A percentile compares a stretch with the other conserved stretches of the same genome.
phyloP scores from a whole-genome alignment of 2,797 vertebrate species.

The Luscinia megarhynchos region DNA sequence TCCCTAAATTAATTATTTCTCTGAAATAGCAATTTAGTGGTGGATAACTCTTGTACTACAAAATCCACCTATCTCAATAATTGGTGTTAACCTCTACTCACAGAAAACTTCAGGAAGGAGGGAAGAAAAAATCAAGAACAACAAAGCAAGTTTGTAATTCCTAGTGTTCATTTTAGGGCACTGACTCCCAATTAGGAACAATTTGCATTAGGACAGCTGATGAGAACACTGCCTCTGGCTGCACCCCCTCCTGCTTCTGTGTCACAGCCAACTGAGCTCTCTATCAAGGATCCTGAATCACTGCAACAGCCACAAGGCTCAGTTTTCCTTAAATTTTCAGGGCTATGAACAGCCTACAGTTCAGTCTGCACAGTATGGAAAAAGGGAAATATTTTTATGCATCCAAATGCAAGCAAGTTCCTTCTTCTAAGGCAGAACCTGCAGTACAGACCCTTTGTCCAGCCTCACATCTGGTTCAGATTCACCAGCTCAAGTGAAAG shows the following conservation, averaged over 20 bases:
- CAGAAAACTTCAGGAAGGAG: neutral
- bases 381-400: neutral
- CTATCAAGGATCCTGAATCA: neutral
- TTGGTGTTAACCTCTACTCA: neutral
- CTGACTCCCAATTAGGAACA: neutral
- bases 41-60: neutral
- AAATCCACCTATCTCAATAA: neutral
- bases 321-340: neutral
- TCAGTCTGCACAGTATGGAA: neutral
- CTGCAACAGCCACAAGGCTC: neutral
- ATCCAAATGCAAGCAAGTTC: neutral
- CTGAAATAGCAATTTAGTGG: neutral
- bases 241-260: neutral
- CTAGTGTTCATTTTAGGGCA: neutral
- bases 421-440: neutral
- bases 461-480: neutral
- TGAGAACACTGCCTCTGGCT: neutral
- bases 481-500: neutral
- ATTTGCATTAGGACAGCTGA: constrained; percentile 17
- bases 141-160: neutral
- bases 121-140: neutral
- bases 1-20: neutral
- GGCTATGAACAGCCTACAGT: neutral
- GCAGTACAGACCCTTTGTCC: neutral
- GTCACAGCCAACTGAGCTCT: neutral